Percentiles rank a stretch among this genome's conserved stretches.
Conservation (phyloP, 2,888 invertebrate genomes). For the Liodrosophila aerea region DNA sequence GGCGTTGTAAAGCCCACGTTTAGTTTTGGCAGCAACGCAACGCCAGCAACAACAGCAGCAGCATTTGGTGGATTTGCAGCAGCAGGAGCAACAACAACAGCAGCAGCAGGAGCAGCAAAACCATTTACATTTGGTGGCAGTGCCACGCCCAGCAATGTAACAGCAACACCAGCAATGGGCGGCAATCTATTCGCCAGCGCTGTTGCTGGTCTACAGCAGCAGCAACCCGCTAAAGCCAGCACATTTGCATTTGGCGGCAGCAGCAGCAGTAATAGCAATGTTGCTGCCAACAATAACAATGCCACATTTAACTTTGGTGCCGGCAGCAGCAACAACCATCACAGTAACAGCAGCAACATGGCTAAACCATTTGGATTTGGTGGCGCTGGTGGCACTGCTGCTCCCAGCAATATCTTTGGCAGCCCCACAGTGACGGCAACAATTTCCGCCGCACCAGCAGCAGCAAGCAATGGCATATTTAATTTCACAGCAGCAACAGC, state of each 20-base stretch:
- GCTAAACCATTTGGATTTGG: slow-evolving; percentile 63
- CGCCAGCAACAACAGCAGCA: slow-evolving; percentile 4
- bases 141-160: slow-evolving; percentile 21
- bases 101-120: too few relatives aligned
- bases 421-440: slow-evolving; percentile 20
- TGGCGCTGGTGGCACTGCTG: slow-evolving; percentile 27
- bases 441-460: slow-evolving; percentile 1
- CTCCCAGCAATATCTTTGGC: slow-evolving; percentile 50
- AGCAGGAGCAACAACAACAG: slow-evolving; percentile 8
- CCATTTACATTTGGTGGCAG: slow-evolving; percentile 39
- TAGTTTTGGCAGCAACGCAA: slow-evolving; percentile 44
- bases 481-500: slow-evolving; percentile 51
- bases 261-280: slow-evolving; percentile 57
- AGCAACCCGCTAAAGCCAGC: slow-evolving; percentile 7
- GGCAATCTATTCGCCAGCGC: slow-evolving; percentile 63
- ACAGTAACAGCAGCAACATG: slow-evolving; percentile 17
- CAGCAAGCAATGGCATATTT: slow-evolving; percentile 35
- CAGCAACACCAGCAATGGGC: slow-evolving; percentile 20
- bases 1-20: slow-evolving; percentile 48
- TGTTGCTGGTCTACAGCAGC: slow-evolving; percentile 37
- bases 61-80: slow-evolving; percentile 39
- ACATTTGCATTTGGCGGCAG: slow-evolving; percentile 13
- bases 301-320: slow-evolving; percentile 61
- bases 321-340: slow-evolving; percentile 15
- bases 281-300: slow-evolving; percentile 21